These are phyloP conservation scores for Sebastes alutus DNA, from an alignment of 2,797 vertebrate genomes.

Conservation along the genomic window DNA sequence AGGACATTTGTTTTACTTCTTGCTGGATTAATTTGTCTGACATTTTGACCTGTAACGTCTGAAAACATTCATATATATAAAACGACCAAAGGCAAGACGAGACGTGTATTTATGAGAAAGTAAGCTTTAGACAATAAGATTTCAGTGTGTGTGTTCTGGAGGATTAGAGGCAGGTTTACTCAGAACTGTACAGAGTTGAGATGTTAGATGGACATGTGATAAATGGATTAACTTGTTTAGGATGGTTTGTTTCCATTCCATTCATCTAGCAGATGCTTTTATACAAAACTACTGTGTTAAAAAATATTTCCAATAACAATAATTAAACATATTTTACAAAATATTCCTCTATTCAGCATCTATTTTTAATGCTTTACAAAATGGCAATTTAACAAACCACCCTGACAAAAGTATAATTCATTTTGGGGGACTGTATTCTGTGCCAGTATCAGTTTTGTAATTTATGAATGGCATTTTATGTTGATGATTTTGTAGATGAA, in stretches of 20 bases:
- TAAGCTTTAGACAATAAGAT: slow-evolving; percentile 11
- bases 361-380: not conserved
- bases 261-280: not conserved
- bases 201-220: slow-evolving; percentile 7
- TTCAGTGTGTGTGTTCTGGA: slow-evolving; percentile 4
- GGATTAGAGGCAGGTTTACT: slow-evolving; percentile 1
- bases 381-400: not conserved
- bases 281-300: not conserved
- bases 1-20: not conserved
- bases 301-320: not conserved
- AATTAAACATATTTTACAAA: not conserved
- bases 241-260: slow-evolving; percentile 9
- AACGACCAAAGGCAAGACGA: slow-evolving; percentile 39
- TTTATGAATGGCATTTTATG: slow-evolving; percentile 28
- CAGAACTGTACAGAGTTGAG: slow-evolving; percentile 8
- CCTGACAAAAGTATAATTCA: not conserved
- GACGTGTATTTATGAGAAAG: not conserved
- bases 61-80: slow-evolving; percentile 12
- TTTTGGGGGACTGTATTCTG: slow-evolving; percentile 24
- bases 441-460: slow-evolving; percentile 41
- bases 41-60: not conserved
- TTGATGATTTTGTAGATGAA: not conserved
- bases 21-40: not conserved
- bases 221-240: slow-evolving; percentile 17
- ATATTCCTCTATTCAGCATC: not conserved